Percentiles rank a stretch among this genome's conserved stretches.
These are phyloP conservation scores for Campylorhamphus procurvoides DNA, from an alignment of 2,113 vertebrate genomes.

Conservation along the genomic window DNA sequence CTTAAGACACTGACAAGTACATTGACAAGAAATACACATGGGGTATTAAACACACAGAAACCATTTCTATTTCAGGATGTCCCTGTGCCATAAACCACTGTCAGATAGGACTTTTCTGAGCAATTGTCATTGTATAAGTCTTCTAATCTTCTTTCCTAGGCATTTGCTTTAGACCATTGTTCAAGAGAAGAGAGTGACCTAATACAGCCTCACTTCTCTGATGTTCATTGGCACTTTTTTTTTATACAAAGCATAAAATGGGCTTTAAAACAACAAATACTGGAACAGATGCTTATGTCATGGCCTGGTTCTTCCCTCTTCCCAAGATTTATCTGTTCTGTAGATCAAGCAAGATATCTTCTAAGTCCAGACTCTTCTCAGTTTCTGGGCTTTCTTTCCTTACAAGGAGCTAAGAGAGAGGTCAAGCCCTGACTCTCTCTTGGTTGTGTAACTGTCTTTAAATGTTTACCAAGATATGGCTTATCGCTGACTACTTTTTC, in stretches of 20 bases:
- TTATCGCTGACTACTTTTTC: slow-evolving; percentile 29
- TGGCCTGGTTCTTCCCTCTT: neutral
- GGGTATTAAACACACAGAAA: neutral
- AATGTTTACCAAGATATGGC: neutral
- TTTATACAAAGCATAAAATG: neutral
- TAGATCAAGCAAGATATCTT: neutral
- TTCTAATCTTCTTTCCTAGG: neutral
- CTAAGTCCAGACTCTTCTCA: neutral
- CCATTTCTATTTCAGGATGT: neutral
- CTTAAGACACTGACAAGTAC: neutral
- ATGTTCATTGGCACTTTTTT: neutral
- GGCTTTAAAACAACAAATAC: neutral
- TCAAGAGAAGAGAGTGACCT: neutral
- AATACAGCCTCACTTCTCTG: neutral
- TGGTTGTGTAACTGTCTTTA: neutral
- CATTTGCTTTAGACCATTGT: neutral
- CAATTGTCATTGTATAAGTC: neutral
- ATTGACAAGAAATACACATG: neutral
- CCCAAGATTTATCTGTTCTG: neutral
- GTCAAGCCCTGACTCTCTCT: neutral
- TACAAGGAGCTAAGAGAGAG: neutral
- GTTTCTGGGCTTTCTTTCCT: neutral
- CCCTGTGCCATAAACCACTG: neutral
- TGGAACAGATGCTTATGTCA: neutral
- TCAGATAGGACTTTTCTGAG: neutral